A percentile compares a stretch with the other conserved stretches of the same genome.
phyloP scores from a whole-genome alignment of 2,113 vertebrate species.

The Parus major region DNA sequence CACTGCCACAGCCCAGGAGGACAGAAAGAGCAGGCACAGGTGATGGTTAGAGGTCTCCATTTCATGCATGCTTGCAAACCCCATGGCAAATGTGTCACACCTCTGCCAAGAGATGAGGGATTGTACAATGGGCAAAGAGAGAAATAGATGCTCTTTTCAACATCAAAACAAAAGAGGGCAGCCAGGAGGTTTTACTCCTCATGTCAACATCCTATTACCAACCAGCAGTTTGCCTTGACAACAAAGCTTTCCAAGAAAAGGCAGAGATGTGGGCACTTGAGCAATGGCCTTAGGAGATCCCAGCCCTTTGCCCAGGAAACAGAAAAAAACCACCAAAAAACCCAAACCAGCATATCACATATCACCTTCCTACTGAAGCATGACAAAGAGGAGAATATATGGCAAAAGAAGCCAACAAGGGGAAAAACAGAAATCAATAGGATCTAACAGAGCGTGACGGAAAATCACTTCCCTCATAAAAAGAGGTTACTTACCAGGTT shows the following conservation, averaged over 20 bases:
- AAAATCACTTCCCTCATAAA: conserved; percentile 60
- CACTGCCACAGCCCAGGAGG: accelerated
- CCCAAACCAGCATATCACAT: not conserved
- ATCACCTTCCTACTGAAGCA: conserved; percentile 44
- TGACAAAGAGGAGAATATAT: conserved; percentile 54
- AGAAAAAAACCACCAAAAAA: not conserved
- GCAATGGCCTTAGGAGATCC: not conserved
- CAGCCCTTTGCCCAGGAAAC: conserved; percentile 10
- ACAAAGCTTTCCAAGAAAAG: conserved; percentile 53
- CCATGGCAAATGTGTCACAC: not conserved
- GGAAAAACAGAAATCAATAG: conserved; percentile 59
- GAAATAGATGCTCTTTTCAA: not conserved
- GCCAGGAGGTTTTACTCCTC: not conserved
- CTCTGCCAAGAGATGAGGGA: not conserved
- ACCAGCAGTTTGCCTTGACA: not conserved
- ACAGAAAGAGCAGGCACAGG: not conserved
- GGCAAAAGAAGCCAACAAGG: conserved; percentile 49
- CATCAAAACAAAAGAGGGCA: not conserved
- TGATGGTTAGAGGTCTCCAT: not conserved
- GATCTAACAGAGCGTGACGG: conserved; percentile 56
- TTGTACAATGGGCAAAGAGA: not conserved
- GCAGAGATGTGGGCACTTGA: not conserved
- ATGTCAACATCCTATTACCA: not conserved
- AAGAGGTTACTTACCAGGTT: conserved; percentile 64
- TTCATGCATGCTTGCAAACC: not conserved